Conservation (phyloP, 2,888 invertebrate species). For the Phortica okadai region DNA sequence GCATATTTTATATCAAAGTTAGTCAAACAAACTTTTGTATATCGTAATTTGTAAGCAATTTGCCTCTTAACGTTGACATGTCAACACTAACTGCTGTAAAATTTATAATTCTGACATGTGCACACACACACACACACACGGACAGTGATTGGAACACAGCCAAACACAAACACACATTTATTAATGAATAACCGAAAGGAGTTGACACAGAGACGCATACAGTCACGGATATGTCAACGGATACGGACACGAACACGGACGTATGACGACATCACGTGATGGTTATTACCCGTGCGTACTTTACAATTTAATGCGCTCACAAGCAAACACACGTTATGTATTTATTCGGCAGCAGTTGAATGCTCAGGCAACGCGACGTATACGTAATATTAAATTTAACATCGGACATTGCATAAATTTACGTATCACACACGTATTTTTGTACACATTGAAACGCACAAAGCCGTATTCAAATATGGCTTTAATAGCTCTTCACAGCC, state of each 20-base stretch:
- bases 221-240: background rate
- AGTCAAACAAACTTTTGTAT: background rate
- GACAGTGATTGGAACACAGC: slow-evolving; percentile 27
- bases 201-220: background rate
- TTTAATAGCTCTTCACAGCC: slow-evolving; percentile 1
- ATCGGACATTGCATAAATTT: slow-evolving; percentile 24
- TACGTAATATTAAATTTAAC: slow-evolving; percentile 28
- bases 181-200: slow-evolving; percentile 18
- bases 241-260: slow-evolving; percentile 3
- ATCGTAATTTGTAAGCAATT: slow-evolving; percentile 26
- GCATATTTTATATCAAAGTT: background rate
- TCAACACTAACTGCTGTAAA: slow-evolving; percentile 27
- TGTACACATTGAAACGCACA: background rate
- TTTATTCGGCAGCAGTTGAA: background rate
- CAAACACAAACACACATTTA: slow-evolving; percentile 18
- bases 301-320: background rate
- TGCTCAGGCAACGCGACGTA: slow-evolving; percentile 3
- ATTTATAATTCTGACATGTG: slow-evolving; percentile 21
- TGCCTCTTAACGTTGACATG: slow-evolving; percentile 8
- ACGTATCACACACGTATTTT: slow-evolving; percentile 27
- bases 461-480: slow-evolving; percentile 24
- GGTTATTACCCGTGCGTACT: slow-evolving; percentile 18
- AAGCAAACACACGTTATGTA: background rate
- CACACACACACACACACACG: slow-evolving; percentile 29
- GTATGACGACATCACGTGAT: slow-evolving; percentile 27